Percentiles rank a stretch among this genome's conserved stretches.
Evolutionary conservation across 2,113 vertebrate genomes (phyloP).

Genomic region (Uria aalge): DNA sequence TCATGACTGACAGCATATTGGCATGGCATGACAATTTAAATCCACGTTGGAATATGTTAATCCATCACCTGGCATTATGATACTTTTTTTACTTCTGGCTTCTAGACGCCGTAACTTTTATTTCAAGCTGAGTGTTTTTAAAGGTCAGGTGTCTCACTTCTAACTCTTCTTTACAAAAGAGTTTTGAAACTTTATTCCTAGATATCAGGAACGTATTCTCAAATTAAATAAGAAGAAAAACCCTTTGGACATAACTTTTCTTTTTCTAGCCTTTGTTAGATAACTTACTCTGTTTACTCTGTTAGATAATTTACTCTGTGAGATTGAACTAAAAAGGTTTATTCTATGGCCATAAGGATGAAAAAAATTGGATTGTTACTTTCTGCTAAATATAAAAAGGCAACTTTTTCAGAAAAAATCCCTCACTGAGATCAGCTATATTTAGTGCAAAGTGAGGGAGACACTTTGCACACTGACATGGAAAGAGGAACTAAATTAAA

Average conservation of each 20-base stretch:
- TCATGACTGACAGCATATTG: conserved; percentile 71
- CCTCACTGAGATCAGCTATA: not conserved
- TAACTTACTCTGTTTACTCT: not conserved
- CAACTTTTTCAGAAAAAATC: not conserved
- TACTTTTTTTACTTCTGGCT: conserved; percentile 53
- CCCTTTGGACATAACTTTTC: not conserved
- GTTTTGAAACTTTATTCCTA: conserved; percentile 34
- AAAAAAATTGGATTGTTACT: not conserved
- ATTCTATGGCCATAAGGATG: not conserved
- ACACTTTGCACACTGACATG: not conserved
- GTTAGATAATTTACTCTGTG: not conserved
- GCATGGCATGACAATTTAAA: conserved; percentile 75
- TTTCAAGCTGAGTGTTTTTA: conserved; percentile 61
- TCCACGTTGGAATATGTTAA: conserved; percentile 68
- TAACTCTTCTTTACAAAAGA: conserved; percentile 6
- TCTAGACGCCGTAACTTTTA: conserved; percentile 57
- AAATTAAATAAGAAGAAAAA: not conserved
- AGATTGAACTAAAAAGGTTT: not conserved
- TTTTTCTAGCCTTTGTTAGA: not conserved
- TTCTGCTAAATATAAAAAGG: not conserved
- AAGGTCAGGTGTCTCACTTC: conserved; percentile 52
- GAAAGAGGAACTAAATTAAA: not conserved
- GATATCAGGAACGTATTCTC: not conserved
- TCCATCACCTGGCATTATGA: conserved; percentile 70
- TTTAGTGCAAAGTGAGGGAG: not conserved